Evolutionary conservation across 2,113 vertebrate species (phyloP).

Genomic region (Neolamprologus falcicula): DNA sequence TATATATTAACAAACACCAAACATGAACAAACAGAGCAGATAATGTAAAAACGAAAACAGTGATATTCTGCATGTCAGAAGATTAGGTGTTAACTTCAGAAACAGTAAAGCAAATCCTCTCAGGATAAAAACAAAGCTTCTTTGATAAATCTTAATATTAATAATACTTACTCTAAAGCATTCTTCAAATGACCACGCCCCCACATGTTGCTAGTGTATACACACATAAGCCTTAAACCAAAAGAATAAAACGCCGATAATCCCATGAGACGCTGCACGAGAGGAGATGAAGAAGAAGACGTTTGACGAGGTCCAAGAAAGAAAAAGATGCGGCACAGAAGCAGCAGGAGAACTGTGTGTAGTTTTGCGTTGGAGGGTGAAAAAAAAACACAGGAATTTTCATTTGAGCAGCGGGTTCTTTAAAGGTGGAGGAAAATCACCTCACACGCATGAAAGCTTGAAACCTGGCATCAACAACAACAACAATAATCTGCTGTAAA

Average conservation of each 20-base stretch:
- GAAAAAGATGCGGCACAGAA: background rate
- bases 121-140: background rate
- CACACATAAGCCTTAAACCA: background rate
- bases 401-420: background rate
- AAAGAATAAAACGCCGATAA: background rate
- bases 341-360: background rate
- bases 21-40: background rate
- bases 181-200: background rate
- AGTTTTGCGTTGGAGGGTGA: background rate
- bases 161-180: background rate
- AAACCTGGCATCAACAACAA: background rate
- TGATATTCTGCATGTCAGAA: background rate
- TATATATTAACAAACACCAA: background rate
- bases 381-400: background rate
- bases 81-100: background rate
- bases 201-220: background rate
- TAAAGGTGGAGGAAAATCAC: background rate
- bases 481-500: background rate
- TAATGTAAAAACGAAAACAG: background rate
- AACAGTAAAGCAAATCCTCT: background rate
- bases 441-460: background rate
- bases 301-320: background rate
- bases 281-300: background rate
- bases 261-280: background rate
- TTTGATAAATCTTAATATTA: background rate